Evolutionary conservation across 2,888 invertebrate species (phyloP), one percentile per base, ranked within the genome.

Genomic region (Athalia circularis): DNA sequence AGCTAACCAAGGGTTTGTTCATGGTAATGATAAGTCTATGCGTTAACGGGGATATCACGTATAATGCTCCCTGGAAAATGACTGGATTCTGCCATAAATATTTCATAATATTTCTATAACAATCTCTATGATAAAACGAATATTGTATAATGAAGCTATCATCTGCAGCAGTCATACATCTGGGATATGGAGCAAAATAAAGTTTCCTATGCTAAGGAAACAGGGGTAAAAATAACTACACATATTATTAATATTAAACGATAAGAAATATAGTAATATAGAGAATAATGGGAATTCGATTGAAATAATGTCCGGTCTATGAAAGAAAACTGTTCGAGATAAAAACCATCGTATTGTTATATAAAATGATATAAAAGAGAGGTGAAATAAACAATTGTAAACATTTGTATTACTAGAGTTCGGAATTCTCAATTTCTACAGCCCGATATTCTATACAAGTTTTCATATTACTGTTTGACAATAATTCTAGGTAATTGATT

Each of bases 371-470:
- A 64, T 75, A 62, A 67, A 67, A 48, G 13, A 52, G 43, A 59
- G 64, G 75, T 64, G 50, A 75, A 75, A 75, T 75, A 75, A 75
- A 75, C 62, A 62, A 64, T 64, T 75, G 75, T 64, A 64, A 75
- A 64, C 75, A 75, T 75, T 75, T 75, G 75, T 75, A 75, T 75
- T 75, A 62, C 61, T 62, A 75, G 57, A 72, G 61, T 54, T 8
- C 68, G 29, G 52, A 68, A 72, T 72, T 72, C 48, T 29, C 50
- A 43, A 52, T 64, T 4, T 62, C 43, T 70, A 29, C 29, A 29
- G 29, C 29, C 29, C 29, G 29, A 1, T 2, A 29, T 1, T 57
- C 52, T n/a, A n/a, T 54, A 48, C 48, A 5, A 47, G 3, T 45
- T 72, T 2, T 72, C 59, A 9, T 13, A 59, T n/a, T 68, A 4